Evolutionary conservation across 2,888 invertebrate species (phyloP), one percentile per base, ranked within the genome.

Genomic region (Melanostoma scalare): DNA sequence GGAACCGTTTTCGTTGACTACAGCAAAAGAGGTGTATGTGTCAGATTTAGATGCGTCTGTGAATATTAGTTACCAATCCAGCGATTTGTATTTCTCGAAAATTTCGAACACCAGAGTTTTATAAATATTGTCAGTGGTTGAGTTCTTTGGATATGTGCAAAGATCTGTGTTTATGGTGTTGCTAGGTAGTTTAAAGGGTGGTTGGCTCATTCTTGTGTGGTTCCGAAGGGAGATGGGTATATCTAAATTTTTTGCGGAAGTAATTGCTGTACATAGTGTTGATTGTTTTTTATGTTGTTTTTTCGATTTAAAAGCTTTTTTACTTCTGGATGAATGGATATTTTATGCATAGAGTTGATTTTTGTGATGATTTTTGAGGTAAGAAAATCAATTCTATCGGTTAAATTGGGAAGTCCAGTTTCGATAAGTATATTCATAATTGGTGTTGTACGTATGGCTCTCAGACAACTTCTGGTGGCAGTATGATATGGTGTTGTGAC

Each of bases 401-500:
- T 33, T 36, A 74, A 36, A 9, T 48, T 38, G 6, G 48, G 65
- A 35, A 67, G 67, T 4, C 56, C 67, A 40, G 74, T 42, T 52
- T 65, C 67, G 6, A 35, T 53, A 10, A 74, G 20, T 33, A 74
- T 67, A 30, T 67, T 74, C 9, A 36, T 52, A n/a, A 69, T 69
- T 9, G 73, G 63, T 31, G 55, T 46, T n/a, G 73, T 30, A 4
- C 73, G 63, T 31, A 73, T 4, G 38, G 63, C 73, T 63, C 55
- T 31, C 52, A 63, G 4, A 4, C 63, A 63, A 30, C 35, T 35
- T 55, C 73, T 61, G 6, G 40, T 5, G 36, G 63, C 63, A 5
- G 55, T 1, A 35, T 63, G 63, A 53, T 53, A 73, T 2, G 42
- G 53, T 61, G 63, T 46, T 55, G 46, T 61, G 42, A 63, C 20